Conservation (phyloP, 2,113 vertebrate species). For the Lipophrys pholis region DNA sequence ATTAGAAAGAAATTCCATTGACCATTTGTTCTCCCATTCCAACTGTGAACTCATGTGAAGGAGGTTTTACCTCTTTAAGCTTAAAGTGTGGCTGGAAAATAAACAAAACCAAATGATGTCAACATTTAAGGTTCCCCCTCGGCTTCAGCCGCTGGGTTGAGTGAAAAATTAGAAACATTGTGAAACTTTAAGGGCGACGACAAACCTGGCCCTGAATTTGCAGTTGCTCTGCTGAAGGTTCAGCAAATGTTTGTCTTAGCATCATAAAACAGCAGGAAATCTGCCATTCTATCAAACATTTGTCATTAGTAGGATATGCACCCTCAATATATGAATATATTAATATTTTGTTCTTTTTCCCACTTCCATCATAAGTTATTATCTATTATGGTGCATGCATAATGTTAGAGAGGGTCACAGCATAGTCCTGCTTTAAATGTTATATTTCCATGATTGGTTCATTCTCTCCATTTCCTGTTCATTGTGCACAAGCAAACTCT, state of each 20-base stretch:
- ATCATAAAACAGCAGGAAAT: slow-evolving; percentile 67
- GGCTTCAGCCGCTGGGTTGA: slow-evolving; percentile 1
- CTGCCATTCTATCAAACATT: slow-evolving; percentile 49
- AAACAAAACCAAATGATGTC: not conserved
- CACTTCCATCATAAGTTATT: slow-evolving; percentile 59
- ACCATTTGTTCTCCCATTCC: not conserved
- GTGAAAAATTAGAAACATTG: not conserved
- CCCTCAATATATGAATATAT: slow-evolving; percentile 71
- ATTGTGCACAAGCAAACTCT: slow-evolving; percentile 78
- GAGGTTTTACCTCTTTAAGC: not conserved
- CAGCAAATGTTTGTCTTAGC: slow-evolving; percentile 39
- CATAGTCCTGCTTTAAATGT: slow-evolving; percentile 78
- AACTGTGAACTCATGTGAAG: not conserved
- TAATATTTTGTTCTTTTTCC: slow-evolving; percentile 51
- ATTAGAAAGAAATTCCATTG: not conserved
- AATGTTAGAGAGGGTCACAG: slow-evolving; percentile 61
- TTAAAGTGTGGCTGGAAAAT: not conserved
- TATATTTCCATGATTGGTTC: slow-evolving; percentile 85
- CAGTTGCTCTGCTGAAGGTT: slow-evolving; percentile 24
- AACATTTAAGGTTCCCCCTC: not conserved
- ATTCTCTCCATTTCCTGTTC: slow-evolving; percentile 84
- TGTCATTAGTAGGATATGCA: slow-evolving; percentile 51
- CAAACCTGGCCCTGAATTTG: slow-evolving; percentile 48
- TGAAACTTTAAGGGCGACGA: slow-evolving; percentile 5
- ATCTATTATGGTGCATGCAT: slow-evolving; percentile 74